Percentiles rank a stretch among this genome's conserved stretches.
These are phyloP conservation scores for Tetramorium simillimum DNA, from an alignment of 1,140 invertebrate genomes.

Conservation along the genomic window DNA sequence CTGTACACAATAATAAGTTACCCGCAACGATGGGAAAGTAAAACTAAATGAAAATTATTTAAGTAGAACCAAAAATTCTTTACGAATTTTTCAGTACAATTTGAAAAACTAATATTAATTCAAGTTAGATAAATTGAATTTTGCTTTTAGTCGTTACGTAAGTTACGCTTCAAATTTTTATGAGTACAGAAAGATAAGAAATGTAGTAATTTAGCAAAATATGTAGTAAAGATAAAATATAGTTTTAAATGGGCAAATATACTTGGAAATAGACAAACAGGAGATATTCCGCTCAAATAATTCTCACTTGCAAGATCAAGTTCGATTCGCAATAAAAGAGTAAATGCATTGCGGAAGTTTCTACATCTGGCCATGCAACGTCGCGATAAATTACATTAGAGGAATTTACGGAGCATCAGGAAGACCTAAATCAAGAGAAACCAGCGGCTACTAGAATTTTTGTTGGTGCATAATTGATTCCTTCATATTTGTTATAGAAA, in stretches of 20 bases:
- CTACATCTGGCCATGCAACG: conserved; percentile 72
- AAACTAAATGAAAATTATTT: conserved; percentile 16
- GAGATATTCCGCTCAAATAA: conserved; percentile 50
- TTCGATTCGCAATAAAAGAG: conserved; percentile 67
- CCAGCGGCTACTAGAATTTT: conserved; percentile 16
- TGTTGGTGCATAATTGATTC: background rate
- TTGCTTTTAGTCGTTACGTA: background rate
- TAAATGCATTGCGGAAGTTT: conserved; percentile 63
- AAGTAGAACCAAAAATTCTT: background rate
- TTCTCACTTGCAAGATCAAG: conserved; percentile 12
- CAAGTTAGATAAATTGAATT: background rate
- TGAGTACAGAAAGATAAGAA: background rate
- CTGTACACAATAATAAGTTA: background rate
- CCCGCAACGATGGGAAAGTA: no score
- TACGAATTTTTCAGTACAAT: background rate
- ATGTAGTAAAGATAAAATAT: background rate
- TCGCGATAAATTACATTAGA: conserved; percentile 76
- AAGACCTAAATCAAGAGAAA: conserved; percentile 64
- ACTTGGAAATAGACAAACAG: background rate
- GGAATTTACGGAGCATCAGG: conserved; percentile 70
- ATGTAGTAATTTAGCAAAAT: background rate
- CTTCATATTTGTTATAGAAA: background rate
- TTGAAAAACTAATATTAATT: background rate
- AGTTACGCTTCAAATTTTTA: conserved; percentile 2
- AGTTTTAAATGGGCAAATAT: background rate